phyloP scores from a whole-genome alignment of 2,797 vertebrate species.

The Cynopterus sphinx region DNA sequence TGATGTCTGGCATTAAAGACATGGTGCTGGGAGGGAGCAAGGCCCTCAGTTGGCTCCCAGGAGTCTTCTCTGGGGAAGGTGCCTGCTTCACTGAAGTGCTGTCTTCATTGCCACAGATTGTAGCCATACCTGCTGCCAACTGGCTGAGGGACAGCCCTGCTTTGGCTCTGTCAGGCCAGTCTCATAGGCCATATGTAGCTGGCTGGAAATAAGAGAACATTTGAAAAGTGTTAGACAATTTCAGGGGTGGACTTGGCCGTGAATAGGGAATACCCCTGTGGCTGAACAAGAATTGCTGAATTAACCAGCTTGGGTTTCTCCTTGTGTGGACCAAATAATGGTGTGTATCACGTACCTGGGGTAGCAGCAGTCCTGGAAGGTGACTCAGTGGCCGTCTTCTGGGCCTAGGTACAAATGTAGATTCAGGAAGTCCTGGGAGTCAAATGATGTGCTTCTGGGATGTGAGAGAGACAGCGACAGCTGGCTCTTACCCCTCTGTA shows the following conservation, averaged over 20 bases:
- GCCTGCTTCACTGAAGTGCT: neutral
- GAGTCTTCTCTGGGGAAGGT: conserved; percentile 31
- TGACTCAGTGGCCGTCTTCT: neutral
- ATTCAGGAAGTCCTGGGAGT: neutral
- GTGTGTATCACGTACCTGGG: neutral
- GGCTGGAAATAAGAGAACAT: conserved; percentile 39
- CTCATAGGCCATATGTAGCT: conserved; percentile 68
- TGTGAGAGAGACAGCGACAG: neutral
- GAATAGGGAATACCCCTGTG: neutral
- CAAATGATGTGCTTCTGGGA: neutral
- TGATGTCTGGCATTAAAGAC: neutral
- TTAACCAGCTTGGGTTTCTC: neutral
- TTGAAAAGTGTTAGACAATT: conserved; percentile 49
- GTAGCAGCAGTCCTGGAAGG: neutral
- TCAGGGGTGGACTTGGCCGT: neutral
- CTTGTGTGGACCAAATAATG: neutral
- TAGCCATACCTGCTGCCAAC: conserved; percentile 54
- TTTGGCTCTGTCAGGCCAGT: conserved; percentile 61
- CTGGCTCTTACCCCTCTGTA: neutral
- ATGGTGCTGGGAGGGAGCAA: neutral
- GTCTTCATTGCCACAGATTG: conserved; percentile 21
- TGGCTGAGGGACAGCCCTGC: conserved; percentile 33
- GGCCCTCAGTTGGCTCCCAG: neutral
- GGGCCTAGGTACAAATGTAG: neutral
- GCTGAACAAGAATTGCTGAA: neutral